Evolutionary conservation across 2,888 invertebrate species (phyloP), one percentile per base, ranked within the genome.

Genomic region (Andrena fulva): DNA sequence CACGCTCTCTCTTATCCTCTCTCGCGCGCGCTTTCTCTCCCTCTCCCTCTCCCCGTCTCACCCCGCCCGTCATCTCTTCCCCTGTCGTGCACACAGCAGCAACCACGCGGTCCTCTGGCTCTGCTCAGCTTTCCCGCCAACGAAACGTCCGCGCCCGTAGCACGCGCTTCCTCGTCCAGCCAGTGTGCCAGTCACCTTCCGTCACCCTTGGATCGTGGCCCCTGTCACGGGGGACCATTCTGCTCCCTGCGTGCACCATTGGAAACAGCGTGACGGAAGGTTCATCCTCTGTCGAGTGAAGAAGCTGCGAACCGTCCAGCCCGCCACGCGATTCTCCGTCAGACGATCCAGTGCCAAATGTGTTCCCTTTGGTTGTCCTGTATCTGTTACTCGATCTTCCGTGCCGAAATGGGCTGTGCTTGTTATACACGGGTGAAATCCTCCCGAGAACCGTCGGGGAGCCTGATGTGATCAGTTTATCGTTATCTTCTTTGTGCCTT

Each of bases 111-210:
- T 70, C 64, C 60, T n/a, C 77, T 42, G 50, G 48, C 72, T 56
- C 74, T 67, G 62, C 63, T 80, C 62, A 59, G 67, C 75, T 85
- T 86, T 86, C 86, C 86, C 86, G 86, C 85, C 86, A 85, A 80
- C 67, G 56, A 59, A 62, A 27, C 54, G 31, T 63, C 50, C 60
- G 67, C 67, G 64, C 42, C 56, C 63, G 8, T 12, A n/a, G 8
- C 29, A 52, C 60, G 33, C 68, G 56, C 27, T 52, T 29, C 50
- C 8, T 12, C 24, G 24, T 10, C 2, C 48, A 52, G 8, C 3
- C 33, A 50, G 54, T 75, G 77, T 77, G 67, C 50, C 24, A 4
- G 27, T 64, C 59, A 59, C 2, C 24, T 62, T 31, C 20, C 42
- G 12, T 48, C 29, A 10, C 10, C n/a, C 1, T 42, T n/a, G 27